Percentiles rank a stretch among this genome's conserved stretches.
Conservation (phyloP, 2,888 invertebrate species). For the Entomobrya multifasciata region DNA sequence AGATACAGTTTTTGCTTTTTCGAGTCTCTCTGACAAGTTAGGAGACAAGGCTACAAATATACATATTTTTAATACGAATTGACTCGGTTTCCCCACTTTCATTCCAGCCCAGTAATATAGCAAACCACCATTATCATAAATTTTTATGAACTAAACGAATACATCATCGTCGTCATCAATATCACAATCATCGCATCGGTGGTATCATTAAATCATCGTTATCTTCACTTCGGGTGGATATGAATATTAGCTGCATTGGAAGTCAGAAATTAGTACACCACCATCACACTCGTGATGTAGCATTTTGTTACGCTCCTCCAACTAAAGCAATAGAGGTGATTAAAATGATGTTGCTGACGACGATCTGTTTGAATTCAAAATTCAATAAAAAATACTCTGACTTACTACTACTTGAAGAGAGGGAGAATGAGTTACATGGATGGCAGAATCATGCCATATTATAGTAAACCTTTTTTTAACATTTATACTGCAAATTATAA, state of each 20-base stretch:
- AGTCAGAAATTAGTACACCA: background rate
- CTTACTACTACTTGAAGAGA: too few relatives aligned
- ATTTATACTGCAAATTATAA: background rate
- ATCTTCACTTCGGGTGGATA: background rate
- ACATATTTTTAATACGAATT: too few relatives aligned
- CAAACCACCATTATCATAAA: background rate
- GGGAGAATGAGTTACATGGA: too few relatives aligned
- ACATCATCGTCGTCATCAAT: constrained; percentile 60
- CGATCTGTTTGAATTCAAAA: constrained; percentile 27
- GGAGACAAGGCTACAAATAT: too few relatives aligned
- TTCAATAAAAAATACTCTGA: constrained; percentile 17
- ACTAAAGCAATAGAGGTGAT: background rate
- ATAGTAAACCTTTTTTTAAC: background rate
- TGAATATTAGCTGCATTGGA: constrained; percentile 19
- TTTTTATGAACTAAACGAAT: constrained; percentile 32
- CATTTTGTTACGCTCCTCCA: background rate
- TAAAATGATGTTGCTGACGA: constrained; percentile 17
- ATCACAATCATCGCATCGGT: constrained; percentile 34
- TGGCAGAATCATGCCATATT: background rate
- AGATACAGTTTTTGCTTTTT: too few relatives aligned
- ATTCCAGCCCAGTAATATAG: background rate
- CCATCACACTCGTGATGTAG: constrained; percentile 9
- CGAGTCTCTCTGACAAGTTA: too few relatives aligned
- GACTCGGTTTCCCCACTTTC: too few relatives aligned
- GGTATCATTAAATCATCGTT: constrained; percentile 28